phyloP scores from a whole-genome alignment of 2,888 invertebrate genomes.

The Amiota communis region DNA sequence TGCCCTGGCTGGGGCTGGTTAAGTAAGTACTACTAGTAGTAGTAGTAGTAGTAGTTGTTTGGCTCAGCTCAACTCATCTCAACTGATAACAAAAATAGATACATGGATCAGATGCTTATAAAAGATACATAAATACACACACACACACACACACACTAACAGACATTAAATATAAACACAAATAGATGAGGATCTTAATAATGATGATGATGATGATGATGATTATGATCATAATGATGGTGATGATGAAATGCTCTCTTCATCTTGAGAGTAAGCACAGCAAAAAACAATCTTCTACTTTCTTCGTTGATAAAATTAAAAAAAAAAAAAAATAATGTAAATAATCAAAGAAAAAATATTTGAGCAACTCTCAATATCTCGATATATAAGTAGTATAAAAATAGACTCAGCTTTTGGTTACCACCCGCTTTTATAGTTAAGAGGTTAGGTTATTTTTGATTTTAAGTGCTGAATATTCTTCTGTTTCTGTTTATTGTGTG shows the following conservation, averaged over 20 bases:
- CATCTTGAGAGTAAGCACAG: too few relatives aligned
- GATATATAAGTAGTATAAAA: not conserved
- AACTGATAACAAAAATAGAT: slow-evolving; percentile 27
- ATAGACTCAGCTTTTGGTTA: slow-evolving; percentile 12
- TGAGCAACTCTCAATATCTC: too few relatives aligned
- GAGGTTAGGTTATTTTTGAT: too few relatives aligned
- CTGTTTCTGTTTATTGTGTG: too few relatives aligned
- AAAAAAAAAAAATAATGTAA: slow-evolving; percentile 4
- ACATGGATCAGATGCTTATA: slow-evolving; percentile 1
- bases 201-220: not conserved
- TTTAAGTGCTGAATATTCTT: too few relatives aligned
- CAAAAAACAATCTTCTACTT: too few relatives aligned
- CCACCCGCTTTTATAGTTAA: not conserved
- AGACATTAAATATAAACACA: not conserved
- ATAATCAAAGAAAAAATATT: not conserved
- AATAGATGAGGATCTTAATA: slow-evolving; percentile 5
- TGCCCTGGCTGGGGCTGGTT: not conserved
- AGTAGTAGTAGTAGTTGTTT: too few relatives aligned
- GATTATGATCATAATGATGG: too few relatives aligned
- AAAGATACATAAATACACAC: not conserved
- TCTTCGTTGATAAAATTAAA: not conserved
- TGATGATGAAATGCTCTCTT: not conserved
- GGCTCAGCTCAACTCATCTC: too few relatives aligned
- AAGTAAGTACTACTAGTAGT: too few relatives aligned
- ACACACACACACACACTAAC: not conserved